These are phyloP conservation scores for Lysandra bellargus DNA, from an alignment of 2,888 invertebrate species.

Conservation along the genomic window DNA sequence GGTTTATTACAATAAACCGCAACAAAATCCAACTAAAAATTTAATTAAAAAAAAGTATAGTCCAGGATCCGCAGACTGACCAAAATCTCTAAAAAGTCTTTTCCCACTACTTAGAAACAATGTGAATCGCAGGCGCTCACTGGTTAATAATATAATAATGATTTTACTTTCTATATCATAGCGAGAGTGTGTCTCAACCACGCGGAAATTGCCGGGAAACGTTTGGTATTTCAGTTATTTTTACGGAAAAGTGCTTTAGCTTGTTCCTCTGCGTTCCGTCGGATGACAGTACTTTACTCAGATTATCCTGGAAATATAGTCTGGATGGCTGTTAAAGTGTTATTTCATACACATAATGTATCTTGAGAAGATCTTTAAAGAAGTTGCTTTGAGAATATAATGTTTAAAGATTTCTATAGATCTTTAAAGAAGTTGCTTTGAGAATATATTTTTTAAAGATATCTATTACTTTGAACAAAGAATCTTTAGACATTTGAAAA, in stretches of 20 bases:
- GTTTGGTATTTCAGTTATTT: background rate
- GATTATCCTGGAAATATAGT: background rate
- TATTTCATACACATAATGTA: background rate
- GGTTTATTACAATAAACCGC: no score
- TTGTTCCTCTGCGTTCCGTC: background rate
- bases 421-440: background rate
- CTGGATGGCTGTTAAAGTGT: background rate
- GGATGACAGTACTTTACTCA: background rate
- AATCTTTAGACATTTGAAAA: background rate
- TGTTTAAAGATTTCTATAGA: background rate
- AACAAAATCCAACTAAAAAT: no score
- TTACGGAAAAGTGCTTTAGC: conserved; percentile 18
- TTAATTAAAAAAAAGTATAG: no score
- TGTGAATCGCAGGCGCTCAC: background rate
- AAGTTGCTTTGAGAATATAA: no score
- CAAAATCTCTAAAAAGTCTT: background rate
- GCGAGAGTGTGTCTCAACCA: conserved; percentile 33
- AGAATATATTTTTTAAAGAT: no score
- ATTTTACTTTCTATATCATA: conserved; percentile 33
- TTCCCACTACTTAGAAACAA: background rate
- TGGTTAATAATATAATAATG: background rate
- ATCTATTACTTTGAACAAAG: no score
- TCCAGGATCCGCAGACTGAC: no score
- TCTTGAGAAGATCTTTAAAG: background rate
- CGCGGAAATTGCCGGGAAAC: conserved; percentile 27